Evolutionary conservation across 2,113 vertebrate species (phyloP).

Genomic region (Columbina picui): DNA sequence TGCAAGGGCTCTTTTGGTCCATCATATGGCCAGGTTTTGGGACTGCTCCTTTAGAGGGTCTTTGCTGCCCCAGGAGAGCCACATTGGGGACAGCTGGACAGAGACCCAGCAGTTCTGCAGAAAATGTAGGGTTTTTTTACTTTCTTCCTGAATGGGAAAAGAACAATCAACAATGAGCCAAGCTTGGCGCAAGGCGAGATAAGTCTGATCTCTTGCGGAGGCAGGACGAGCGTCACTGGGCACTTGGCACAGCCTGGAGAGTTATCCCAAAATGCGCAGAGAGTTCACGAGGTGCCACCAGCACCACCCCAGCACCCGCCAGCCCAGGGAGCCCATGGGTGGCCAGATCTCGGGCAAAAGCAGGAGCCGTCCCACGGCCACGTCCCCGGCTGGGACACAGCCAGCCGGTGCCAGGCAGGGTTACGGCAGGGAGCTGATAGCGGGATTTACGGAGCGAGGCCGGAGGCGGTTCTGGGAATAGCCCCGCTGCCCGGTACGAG

Average conservation of each 20-base stretch:
- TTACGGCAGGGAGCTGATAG: background rate
- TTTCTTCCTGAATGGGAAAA: background rate
- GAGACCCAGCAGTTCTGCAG: background rate
- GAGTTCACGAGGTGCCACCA: background rate
- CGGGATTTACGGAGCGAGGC: background rate
- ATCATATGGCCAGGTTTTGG: accelerated
- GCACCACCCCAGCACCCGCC: background rate
- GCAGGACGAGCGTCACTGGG: background rate
- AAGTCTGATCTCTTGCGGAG: background rate
- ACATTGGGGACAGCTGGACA: accelerated
- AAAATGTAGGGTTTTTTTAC: background rate
- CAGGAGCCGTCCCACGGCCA: background rate
- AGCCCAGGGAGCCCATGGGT: background rate
- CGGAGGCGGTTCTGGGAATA: background rate
- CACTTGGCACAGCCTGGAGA: background rate
- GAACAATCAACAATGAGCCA: constrained; percentile 40
- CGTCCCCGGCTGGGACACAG: accelerated
- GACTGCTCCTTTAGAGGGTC: accelerated
- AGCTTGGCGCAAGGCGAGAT: background rate
- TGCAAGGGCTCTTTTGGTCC: background rate
- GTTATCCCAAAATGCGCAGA: background rate
- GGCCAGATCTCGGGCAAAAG: accelerated
- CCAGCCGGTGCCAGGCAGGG: background rate
- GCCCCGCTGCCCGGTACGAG: background rate
- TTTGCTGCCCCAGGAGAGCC: background rate